phyloP scores from a whole-genome alignment of 1,140 invertebrate genomes.

The Metopolophium dirhodum region DNA sequence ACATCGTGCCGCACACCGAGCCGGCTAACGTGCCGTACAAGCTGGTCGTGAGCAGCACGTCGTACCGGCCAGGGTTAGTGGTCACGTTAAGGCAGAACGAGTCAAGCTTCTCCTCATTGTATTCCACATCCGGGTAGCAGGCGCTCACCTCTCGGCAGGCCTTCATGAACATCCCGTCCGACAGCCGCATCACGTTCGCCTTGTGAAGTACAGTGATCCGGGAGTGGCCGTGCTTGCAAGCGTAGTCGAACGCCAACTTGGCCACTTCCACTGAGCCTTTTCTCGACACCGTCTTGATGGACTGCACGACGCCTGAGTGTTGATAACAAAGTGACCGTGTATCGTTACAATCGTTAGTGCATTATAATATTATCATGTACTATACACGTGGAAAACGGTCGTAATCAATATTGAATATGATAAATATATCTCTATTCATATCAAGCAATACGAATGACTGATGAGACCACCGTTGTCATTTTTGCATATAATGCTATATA shows the following conservation, averaged over 20 bases:
- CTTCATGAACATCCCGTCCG: constrained; percentile 6
- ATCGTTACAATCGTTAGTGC: too few relatives aligned
- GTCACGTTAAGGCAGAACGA: constrained; percentile 99
- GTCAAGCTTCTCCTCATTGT: constrained; percentile 97
- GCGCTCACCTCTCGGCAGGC: constrained; percentile 85
- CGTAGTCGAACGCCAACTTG: constrained; percentile 19
- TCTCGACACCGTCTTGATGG: constrained; percentile 26
- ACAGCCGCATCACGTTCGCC: constrained; percentile 23
- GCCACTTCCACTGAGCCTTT: neutral
- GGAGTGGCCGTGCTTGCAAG: neutral
- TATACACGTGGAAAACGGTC: too few relatives aligned
- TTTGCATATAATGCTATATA: neutral
- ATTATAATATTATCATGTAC: too few relatives aligned
- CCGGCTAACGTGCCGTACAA: constrained; percentile 98
- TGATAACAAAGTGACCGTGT: too few relatives aligned
- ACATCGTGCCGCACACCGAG: constrained; percentile 93
- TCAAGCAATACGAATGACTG: neutral
- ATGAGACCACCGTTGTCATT: neutral
- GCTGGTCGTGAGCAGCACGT: constrained; percentile 94
- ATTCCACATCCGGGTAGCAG: constrained; percentile 89
- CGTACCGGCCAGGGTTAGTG: constrained; percentile 88
- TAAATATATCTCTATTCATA: neutral
- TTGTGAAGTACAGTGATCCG: constrained; percentile 16
- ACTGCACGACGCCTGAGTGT: constrained; percentile 21
- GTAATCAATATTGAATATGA: neutral